Evolutionary conservation across 2,113 vertebrate genomes (phyloP).

Genomic region (Hippocampus mohnikei): DNA sequence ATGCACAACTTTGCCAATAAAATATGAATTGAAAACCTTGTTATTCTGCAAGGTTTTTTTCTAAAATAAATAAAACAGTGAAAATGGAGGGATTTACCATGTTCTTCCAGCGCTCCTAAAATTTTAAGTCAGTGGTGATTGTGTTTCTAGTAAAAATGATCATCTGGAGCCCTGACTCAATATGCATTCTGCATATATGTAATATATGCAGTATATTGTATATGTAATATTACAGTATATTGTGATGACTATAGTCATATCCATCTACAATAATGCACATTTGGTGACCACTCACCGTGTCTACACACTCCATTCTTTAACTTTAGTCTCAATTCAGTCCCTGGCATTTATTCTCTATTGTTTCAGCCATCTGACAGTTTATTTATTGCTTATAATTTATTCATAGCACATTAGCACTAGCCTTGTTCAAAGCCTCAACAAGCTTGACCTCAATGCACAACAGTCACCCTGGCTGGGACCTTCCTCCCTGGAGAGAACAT

Average conservation of each 20-base stretch:
- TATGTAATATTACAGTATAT: background rate
- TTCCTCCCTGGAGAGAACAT: conserved; percentile 56
- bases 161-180: too few species aligned
- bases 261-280: too few species aligned
- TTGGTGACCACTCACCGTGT: background rate
- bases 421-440: conserved; percentile 44
- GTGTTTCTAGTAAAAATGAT: too few species aligned
- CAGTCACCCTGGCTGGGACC: conserved; percentile 43
- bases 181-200: background rate
- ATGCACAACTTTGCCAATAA: too few species aligned
- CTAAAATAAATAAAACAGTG: too few species aligned
- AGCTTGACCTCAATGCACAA: conserved; percentile 50
- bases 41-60: too few species aligned
- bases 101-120: too few species aligned
- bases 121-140: too few species aligned
- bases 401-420: conserved; percentile 5
- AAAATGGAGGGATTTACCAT: too few species aligned
- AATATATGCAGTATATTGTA: background rate
- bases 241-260: too few species aligned
- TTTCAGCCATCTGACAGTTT: conserved; percentile 4
- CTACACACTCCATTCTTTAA: background rate
- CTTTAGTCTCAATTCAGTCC: background rate
- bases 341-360: too few species aligned
- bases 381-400: conserved; percentile 27
- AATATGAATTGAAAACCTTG: too few species aligned